Base-by-base conservation (phyloP, 2,113 vertebrate species). In the Sardina pilchardus region DNA sequence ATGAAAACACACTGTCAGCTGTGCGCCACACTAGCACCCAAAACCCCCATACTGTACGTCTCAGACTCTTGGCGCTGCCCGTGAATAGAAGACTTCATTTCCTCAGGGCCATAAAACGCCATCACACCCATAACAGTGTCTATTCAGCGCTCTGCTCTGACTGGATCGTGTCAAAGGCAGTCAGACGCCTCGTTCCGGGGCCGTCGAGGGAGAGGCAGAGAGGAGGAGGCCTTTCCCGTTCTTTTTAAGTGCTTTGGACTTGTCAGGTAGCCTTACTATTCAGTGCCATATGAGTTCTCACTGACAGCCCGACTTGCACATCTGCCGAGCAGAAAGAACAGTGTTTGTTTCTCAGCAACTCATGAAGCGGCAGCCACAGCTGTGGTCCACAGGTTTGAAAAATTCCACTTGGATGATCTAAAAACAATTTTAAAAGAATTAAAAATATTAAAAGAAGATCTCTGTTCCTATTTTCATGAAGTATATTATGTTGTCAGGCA, bases 1-100 rank as follows among this genome's bases (percentile, higher is more conserved):
- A 4, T 17, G 39, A 14, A 82, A 78, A 78, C 71, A 78, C 71
- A 36, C 9, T 78, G 71, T 78, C 71, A 78, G 71, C 71, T 78
- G 34, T 34, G 26, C 34, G 12, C 71, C 71, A 78, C 34, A 19
- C 34, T 34, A 36, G 34, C 71, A 14, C 71, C 71, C 71, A 78
- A 78, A n/a, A n/a, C n/a, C n/a, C n/a, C 71, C 71, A 78, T 78
- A 34, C 71, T 78, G 71, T 78, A 78, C 30, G 4, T 36, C 34
- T 34, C 71, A 78, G 71, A 16, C 30, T 78, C 21, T 78, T 78
- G 71, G 71, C 12, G 44, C 71, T 17, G 30, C 26, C 34, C 4
- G 12, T n/a, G 71, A 39, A 78, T 36, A 36, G 34, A 78, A 16
- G 53, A 59, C 53, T 34, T 71, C 63, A 71, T 71, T 34, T 78